Base-by-base conservation (phyloP, 2,888 invertebrate species). In the Ganaspis brasiliensis region DNA sequence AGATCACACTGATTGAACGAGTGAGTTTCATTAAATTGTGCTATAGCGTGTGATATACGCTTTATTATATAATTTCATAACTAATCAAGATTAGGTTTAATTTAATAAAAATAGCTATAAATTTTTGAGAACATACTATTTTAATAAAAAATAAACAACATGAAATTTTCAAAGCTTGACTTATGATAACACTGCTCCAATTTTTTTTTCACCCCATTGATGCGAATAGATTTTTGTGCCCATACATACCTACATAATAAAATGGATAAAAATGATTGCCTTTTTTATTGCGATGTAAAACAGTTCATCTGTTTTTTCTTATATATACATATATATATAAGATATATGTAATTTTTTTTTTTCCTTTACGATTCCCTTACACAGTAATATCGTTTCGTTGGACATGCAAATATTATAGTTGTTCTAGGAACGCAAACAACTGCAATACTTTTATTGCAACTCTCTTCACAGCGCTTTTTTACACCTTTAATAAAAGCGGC, bases 381-480 rank as follows among this genome's bases (percentile, higher is more conserved):
- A 45, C 10, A 45, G 67, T 67, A 67, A 26, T 67, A 45, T 67
- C n/a, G 45, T 67, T 37, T 67, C 24, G 45, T 24, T 45, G 67
- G 24, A 67, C 40, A 67, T 45, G 67, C 67, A 67, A 67, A 67
- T n/a, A 59, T 59, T 59, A 59, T 59, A 31, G 59, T 31, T 59
- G 59, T 59, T 59, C 16, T 16, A 35, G 59, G 31, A 59, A 35
- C 35, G 35, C 59, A 45, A 67, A 67, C 16, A 21, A 24, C n/a
- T 67, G 24, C 45, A 67, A 67, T 67, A 67, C 24, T 45, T 67
- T 67, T 26, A 45, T 67, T 67, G 67, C n/a, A 24, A 24, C 45
- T 67, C 45, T 37, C 12, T 67, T 45, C n/a, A n/a, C 45, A 21
- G 24, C 14, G 52, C 37, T 63, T 63, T 67, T 67, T 67, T 67